Conservation (phyloP, 2,113 vertebrate genomes). For the Pterophyllum scalare region DNA sequence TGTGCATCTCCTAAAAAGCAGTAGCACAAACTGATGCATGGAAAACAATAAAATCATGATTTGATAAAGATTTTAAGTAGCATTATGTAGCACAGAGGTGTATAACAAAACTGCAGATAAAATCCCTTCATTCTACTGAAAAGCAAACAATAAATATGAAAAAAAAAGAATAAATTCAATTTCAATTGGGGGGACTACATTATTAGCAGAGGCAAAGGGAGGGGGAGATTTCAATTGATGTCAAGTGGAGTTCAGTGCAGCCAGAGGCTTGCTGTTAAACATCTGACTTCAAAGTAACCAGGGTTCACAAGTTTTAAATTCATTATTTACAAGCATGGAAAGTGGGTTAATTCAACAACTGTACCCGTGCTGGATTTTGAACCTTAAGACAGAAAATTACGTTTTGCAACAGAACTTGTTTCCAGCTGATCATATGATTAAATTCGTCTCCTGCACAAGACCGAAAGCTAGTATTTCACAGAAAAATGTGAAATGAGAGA, state of each 20-base stretch:
- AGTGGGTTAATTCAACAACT: slow-evolving; percentile 60
- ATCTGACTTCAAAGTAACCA: slow-evolving; percentile 55
- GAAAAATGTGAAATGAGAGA: neutral
- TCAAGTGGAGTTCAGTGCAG: slow-evolving; percentile 35
- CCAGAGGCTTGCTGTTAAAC: slow-evolving; percentile 40
- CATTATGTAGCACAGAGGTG: neutral
- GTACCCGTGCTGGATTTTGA: slow-evolving; percentile 30
- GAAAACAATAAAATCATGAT: neutral
- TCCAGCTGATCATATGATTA: slow-evolving; percentile 12
- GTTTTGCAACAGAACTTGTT: slow-evolving; percentile 18
- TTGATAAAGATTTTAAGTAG: neutral
- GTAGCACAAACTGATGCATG: neutral
- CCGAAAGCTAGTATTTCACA: neutral
- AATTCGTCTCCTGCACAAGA: neutral
- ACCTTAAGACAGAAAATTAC: slow-evolving; percentile 25
- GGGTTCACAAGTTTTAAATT: slow-evolving; percentile 58
- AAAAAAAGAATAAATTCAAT: neutral
- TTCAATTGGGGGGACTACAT: neutral
- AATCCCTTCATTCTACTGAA: neutral
- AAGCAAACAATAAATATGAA: neutral
- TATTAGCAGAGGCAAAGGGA: slow-evolving; percentile 6
- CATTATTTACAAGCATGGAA: slow-evolving; percentile 55
- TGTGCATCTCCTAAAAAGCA: neutral
- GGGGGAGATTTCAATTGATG: slow-evolving; percentile 9
- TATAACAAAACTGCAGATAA: neutral